Evolutionary conservation across 2,888 invertebrate species (phyloP), one percentile per base, ranked within the genome.

Genomic region (Euzophera pinguis): DNA sequence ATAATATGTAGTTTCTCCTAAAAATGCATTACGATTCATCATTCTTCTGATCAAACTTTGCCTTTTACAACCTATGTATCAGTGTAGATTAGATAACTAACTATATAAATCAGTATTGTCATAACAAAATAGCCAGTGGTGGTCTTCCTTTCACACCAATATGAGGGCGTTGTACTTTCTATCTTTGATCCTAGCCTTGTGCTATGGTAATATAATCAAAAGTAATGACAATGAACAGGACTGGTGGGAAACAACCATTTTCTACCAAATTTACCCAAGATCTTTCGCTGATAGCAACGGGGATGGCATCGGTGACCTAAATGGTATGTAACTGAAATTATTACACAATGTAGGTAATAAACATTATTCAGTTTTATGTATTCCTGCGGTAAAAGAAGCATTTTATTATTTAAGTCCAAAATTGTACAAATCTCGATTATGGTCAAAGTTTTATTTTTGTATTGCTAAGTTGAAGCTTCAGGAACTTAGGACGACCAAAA

Each of bases 221-320:
- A 63, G 65, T 43, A 75, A 75, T 39, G 9, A 9, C 8, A 7
- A 39, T 5, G 73, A 78, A 0, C 61, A 72, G 16, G 91, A 92
- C 62, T 97, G 97, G 97, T 96, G 95, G 94, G 92, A 95, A 64
- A 92, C 92, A 8, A 92, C 93, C 2, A 92, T 93, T 37, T 91
- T 96, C 61, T 97, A 97, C 77, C 95, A 96, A 78, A 93, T 96
- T 50, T 95, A 95, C 73, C 94, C 95, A 0, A 91, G 94, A 57
- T 95, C 96, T 0, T 97, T 94, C 79, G 92, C 92, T 70, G 97
- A 97, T 72, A 93, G 93, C 54, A 78, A 95, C 73, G 93, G 93
- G 0, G 95, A 96, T 77, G 96, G 96, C 0, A 84, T 95, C 10
- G 92, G 92, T 0, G 93, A 93, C 65, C 65, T 93, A 1, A 89